Conservation (phyloP, 1,140 invertebrate species). For the Coelopa frigida region DNA sequence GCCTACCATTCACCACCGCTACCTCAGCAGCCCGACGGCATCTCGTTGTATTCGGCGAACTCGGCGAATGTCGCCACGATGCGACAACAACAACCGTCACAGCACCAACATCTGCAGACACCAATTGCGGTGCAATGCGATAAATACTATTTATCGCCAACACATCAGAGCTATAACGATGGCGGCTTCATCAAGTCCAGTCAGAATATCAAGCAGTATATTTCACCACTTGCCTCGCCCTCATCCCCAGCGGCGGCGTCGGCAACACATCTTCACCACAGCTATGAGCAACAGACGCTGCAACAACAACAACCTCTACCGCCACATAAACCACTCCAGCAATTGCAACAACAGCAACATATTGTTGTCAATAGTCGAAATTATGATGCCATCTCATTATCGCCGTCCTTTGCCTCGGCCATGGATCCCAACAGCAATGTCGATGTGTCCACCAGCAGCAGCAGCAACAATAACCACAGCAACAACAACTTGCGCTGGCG, state of each 20-base stretch:
- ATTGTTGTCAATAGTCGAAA: constrained; percentile 13
- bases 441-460: constrained; percentile 1
- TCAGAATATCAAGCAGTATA: constrained; percentile 40
- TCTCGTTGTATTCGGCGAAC: constrained; percentile 38
- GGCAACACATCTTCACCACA: constrained; percentile 22
- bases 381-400: constrained; percentile 34
- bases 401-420: constrained; percentile 31
- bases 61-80: constrained; percentile 40
- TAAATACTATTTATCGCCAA: constrained; percentile 39
- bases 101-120: constrained; percentile 35
- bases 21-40: constrained; percentile 11
- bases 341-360: constrained; percentile 2
- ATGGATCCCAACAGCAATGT: constrained; percentile 25
- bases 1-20: background rate
- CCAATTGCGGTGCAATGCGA: constrained; percentile 40
- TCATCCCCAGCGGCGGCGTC: constrained; percentile 18
- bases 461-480: constrained; percentile 19
- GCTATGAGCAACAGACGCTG: constrained; percentile 16
- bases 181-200: constrained; percentile 41
- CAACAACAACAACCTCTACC: constrained; percentile 3
- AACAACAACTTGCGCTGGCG: constrained; percentile 29
- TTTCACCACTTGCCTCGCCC: constrained; percentile 33
- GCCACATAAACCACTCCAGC: constrained; percentile 4
- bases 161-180: constrained; percentile 37
- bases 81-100: constrained; percentile 25